Evolutionary conservation across 2,797 vertebrate species (phyloP).

Genomic region (Propithecus perrieri): DNA sequence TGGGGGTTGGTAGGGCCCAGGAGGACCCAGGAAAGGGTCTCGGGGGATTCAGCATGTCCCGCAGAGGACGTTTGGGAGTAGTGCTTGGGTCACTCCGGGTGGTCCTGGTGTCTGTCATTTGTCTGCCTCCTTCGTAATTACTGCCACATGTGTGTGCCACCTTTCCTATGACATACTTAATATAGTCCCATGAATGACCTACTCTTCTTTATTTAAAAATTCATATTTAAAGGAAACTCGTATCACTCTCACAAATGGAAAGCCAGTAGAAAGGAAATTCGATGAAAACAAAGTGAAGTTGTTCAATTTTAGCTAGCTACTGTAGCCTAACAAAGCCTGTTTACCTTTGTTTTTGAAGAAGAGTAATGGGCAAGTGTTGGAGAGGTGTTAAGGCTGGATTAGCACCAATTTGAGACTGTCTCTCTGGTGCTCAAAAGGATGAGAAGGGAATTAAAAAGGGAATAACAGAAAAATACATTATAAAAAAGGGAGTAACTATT

Average conservation of each 20-base stretch:
- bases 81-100: background rate
- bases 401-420: background rate
- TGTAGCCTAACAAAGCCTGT: background rate
- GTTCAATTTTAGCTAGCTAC: background rate
- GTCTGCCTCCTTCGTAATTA: background rate
- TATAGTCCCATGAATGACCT: background rate
- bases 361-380: background rate
- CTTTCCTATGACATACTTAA: background rate
- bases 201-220: background rate
- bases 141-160: rapidly evolving
- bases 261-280: background rate
- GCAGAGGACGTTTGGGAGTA: background rate
- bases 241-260: background rate
- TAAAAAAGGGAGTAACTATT: background rate
- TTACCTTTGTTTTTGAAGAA: background rate
- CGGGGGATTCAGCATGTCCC: background rate
- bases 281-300: background rate
- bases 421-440: background rate
- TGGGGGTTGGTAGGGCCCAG: rapidly evolving
- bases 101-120: rapidly evolving
- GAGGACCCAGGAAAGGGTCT: background rate
- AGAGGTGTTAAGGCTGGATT: background rate
- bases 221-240: background rate
- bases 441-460: background rate
- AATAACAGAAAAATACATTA: background rate